These are phyloP conservation scores for Luscinia megarhynchos DNA, from an alignment of 2,797 vertebrate species.

Conservation along the genomic window DNA sequence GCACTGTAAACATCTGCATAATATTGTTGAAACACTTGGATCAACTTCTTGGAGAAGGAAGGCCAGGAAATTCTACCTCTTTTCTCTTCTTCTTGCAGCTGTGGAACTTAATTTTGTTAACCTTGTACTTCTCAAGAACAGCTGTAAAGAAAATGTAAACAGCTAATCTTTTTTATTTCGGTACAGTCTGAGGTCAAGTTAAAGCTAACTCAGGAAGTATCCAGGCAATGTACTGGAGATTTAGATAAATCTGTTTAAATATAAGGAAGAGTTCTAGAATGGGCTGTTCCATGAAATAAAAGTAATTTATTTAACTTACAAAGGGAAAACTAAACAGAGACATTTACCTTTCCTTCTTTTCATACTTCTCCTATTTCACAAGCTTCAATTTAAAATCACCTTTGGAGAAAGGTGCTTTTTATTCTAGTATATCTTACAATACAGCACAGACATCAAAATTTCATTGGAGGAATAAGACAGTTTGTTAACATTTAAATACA, in stretches of 20 bases:
- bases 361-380: constrained; percentile 77
- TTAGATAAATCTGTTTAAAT: constrained; percentile 1
- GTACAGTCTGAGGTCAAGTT: not conserved
- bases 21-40: not conserved
- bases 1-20: not conserved
- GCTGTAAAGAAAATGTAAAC: not conserved
- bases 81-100: not conserved
- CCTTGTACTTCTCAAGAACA: not conserved
- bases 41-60: not conserved
- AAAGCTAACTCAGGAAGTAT: not conserved
- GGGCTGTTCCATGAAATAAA: constrained; percentile 85
- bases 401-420: constrained; percentile 82
- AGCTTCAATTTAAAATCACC: constrained; percentile 80
- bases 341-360: constrained; percentile 82
- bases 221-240: not conserved
- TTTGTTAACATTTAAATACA: constrained; percentile 86
- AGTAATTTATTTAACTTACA: constrained; percentile 94
- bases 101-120: not conserved
- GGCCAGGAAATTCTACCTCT: not conserved
- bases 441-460: constrained; percentile 81
- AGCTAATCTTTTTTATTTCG: not conserved
- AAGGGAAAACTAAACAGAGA: constrained; percentile 89
- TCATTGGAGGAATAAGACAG: constrained; percentile 79
- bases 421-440: constrained; percentile 79
- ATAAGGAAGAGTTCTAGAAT: constrained; percentile 11